These are phyloP conservation scores for Mobula hypostoma DNA, from an alignment of 2,113 vertebrate species.

Conservation along the genomic window DNA sequence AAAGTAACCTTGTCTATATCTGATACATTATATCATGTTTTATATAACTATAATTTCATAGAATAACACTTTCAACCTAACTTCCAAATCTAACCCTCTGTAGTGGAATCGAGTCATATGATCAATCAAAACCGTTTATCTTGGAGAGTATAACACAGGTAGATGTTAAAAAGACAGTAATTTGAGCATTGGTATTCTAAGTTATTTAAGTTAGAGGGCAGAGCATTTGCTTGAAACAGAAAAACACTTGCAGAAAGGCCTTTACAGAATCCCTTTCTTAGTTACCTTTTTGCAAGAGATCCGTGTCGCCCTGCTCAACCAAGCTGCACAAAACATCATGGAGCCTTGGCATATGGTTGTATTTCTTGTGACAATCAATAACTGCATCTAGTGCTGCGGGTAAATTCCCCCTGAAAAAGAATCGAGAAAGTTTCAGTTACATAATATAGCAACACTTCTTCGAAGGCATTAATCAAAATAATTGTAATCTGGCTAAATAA, in stretches of 20 bases:
- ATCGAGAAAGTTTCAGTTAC: conserved; percentile 39
- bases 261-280: not conserved
- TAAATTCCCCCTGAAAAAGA: conserved; percentile 63
- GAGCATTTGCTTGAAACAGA: not conserved
- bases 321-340: conserved; percentile 73
- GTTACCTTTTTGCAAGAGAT: conserved; percentile 81
- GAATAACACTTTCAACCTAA: not conserved
- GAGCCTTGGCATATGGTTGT: conserved; percentile 63
- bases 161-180: not conserved
- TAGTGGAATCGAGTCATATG: not conserved
- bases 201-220: not conserved
- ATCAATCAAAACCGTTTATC: not conserved
- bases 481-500: not conserved
- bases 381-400: conserved; percentile 63
- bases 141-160: not conserved
- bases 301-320: conserved; percentile 77
- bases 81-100: not conserved
- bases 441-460: not conserved
- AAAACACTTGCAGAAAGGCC: not conserved
- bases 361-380: conserved; percentile 64
- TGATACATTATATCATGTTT: not conserved
- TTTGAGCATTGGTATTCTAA: not conserved
- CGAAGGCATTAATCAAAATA: not conserved
- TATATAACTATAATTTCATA: not conserved
- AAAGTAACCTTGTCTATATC: not conserved